Percentiles rank a stretch among this genome's conserved stretches.
phyloP scores from a whole-genome alignment of 1,140 invertebrate species.

The Laupala kohalensis region DNA sequence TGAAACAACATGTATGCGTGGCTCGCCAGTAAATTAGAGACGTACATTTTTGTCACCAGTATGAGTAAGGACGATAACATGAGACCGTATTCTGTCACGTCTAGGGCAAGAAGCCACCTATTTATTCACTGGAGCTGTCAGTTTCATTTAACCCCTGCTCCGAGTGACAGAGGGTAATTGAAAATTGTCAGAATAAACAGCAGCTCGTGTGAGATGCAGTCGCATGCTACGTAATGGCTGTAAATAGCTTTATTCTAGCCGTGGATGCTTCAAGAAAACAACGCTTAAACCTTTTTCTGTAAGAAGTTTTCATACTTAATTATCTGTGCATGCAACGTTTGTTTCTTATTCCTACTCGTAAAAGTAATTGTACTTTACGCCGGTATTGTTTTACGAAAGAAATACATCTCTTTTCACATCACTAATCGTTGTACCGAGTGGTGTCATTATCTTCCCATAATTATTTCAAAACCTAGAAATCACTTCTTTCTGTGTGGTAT shows the following conservation, averaged over 20 bases:
- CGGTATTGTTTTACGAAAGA: not conserved
- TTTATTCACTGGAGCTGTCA: too few species aligned
- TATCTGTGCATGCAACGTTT: not conserved
- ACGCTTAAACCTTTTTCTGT: not conserved
- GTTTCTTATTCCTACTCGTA: not conserved
- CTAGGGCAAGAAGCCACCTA: too few species aligned
- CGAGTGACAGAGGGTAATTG: not conserved
- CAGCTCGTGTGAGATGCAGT: not conserved
- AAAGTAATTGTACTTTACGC: too few species aligned
- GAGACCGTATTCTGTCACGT: too few species aligned
- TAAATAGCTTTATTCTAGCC: not conserved
- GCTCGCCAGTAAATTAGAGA: too few species aligned
- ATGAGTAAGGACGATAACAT: too few species aligned
- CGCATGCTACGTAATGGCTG: not conserved
- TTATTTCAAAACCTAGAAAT: not conserved
- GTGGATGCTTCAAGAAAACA: not conserved
- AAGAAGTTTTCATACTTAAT: not conserved
- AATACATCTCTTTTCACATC: not conserved
- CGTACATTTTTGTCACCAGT: too few species aligned
- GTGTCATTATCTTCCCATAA: not conserved
- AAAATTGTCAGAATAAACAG: not conserved
- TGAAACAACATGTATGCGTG: too few species aligned
- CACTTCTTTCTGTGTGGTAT: not conserved
- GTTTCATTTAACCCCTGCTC: not conserved
- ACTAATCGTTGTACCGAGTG: too few species aligned